Base-by-base conservation (phyloP, 2,113 vertebrate species). In the Mobula birostris region DNA sequence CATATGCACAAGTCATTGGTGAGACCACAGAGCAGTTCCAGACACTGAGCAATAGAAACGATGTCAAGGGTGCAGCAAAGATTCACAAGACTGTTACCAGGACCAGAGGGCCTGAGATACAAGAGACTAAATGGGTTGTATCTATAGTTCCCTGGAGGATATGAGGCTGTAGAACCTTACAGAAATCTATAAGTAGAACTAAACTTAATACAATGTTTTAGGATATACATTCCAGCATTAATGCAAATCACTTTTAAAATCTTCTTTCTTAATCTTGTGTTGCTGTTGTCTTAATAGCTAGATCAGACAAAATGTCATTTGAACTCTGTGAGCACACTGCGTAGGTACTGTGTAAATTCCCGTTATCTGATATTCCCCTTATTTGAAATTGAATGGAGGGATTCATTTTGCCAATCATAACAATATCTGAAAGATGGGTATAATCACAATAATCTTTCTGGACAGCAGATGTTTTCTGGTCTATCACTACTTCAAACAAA, bases 371-470 rank as follows among this genome's bases (percentile, higher is more conserved):
- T 15, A 15, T 82, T 82, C 36, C 36, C 36, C 36, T 36, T 36
- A 40, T 6, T 14, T n/a, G 77, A 79, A 12, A 14, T 76, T 74
- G 24, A 7, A 17, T 94, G 92, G 70, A 91, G 77, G 32, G 76
- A 83, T 82, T 61, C 56, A 70, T 76, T 58, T 78, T 94, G 94
- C 94, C 94, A 96, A 96, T 96, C 96, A 97, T 96, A 82, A 19
- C 40, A 56, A 48, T 83, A 40, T 96, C 94, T 98, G 97, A 70
- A 48, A 96, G 98, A 98, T 88, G 95, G 96, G 70, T 98, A 99
- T 96, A 97, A 98, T 9, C 94, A 95, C 94, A 98, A 99, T 99
- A 97, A 95, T 97, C 98, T 78, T 98, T 97, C 96, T 99, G 97
- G 48, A 48, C 48, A 48, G 2, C 48, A 48, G 48, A 48, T 48